These are phyloP conservation scores for Drosophila paranaensis DNA, from an alignment of 2,888 invertebrate genomes.

Conservation along the genomic window DNA sequence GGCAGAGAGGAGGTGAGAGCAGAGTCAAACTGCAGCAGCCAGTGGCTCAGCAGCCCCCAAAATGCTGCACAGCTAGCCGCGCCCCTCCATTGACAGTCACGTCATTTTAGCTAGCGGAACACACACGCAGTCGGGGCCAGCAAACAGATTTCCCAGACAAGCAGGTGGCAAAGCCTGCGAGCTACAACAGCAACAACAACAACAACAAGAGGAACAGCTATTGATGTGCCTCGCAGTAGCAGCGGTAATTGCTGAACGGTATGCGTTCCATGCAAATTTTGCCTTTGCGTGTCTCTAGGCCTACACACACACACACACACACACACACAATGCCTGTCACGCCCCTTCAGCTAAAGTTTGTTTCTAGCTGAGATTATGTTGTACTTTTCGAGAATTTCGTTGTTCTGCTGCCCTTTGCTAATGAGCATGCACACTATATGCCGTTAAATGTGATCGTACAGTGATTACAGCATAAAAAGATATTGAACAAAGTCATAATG, in stretches of 20 bases:
- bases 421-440: neutral
- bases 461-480: neutral
- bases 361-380: conserved; percentile 46
- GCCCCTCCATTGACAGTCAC: conserved; percentile 65
- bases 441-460: neutral
- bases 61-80: conserved; percentile 9
- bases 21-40: conserved; percentile 14
- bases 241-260: conserved; percentile 67
- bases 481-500: neutral
- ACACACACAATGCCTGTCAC: conserved; percentile 2
- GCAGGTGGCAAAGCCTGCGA: conserved; percentile 72
- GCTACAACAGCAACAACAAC: conserved; percentile 29
- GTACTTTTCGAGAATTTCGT: conserved; percentile 32
- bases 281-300: conserved; percentile 68
- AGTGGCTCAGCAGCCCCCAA: neutral
- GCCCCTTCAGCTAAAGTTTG: conserved; percentile 27
- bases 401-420: conserved; percentile 17
- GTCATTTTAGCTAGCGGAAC: conserved; percentile 75
- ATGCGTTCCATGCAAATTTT: conserved; percentile 63
- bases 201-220: conserved; percentile 5
- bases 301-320: neutral
- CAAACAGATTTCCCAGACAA: conserved; percentile 70
- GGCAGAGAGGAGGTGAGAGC: neutral
- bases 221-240: conserved; percentile 60
- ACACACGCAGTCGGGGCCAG: conserved; percentile 65